Base-by-base conservation (phyloP, 2,797 vertebrate genomes). In the Danio tinwini region DNA sequence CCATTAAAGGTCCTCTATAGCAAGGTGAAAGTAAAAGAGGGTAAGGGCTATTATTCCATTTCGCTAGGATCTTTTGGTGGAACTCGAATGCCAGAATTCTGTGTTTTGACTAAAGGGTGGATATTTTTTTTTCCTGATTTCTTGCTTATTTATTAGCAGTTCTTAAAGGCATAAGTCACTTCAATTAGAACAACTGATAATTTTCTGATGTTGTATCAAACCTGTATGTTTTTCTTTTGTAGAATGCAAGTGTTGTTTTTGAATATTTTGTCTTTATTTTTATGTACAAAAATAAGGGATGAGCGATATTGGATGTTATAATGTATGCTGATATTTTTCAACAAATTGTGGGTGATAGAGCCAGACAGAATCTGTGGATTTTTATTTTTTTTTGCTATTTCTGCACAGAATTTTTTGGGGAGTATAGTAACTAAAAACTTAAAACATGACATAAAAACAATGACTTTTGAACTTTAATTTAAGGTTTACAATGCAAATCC, bases 1-100 rank as follows among this genome's bases (percentile, higher is more conserved):
- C 53, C 53, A 68, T 68, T 68, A 49, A 49, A 68, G 52, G 49
- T 63, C 45, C 50, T 50, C 17, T 29, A 39, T 63, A 39, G 17
- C 39, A 49, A 50, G 45, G 55, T 70, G 56, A 50, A 62, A 52
- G 21, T 29, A 49, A 45, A 19, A 17, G 11, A 12, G 4, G 37
- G 37, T 21, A 19, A 77, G 40, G n/a, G 64, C 29, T 42, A 19
- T 39, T 68, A 19, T 68, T 58, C 7, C 8, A 9, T 39, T 62
- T 74, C 58, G 7, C 9, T 8, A n/a, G 3, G 21, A 49, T 0
- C 14, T 17, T 47, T 39, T 12, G 21, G 14, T 73, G 19, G 56
- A 16, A 58, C n/a, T 47, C 68, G 64, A 42, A 44, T 45, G 53
- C 45, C 16, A 76, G 37, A 42, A 37, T 56, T 55, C 5, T 1